A percentile compares a stretch with the other conserved stretches of the same genome.
Evolutionary conservation across 1,140 invertebrate genomes (phyloP).

Genomic region (Drosophila tropicalis): DNA sequence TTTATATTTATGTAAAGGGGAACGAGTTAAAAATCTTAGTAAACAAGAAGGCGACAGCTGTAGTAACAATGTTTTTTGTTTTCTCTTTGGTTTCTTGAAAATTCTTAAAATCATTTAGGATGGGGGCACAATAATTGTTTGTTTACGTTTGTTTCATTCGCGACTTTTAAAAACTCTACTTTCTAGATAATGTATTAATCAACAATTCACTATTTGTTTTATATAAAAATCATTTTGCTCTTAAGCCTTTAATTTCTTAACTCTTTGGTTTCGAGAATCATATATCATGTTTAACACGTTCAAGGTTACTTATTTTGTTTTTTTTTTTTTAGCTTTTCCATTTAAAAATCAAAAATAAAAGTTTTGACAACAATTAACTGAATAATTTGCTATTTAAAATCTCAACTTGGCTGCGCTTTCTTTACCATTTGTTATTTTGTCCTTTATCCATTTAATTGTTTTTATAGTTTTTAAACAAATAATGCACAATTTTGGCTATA

Average conservation of each 20-base stretch:
- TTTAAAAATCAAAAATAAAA: constrained; percentile 57
- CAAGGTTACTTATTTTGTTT: constrained; percentile 30
- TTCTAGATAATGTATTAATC: constrained; percentile 73
- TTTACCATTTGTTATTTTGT: not conserved
- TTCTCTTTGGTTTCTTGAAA: constrained; percentile 52
- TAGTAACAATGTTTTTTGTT: constrained; percentile 52
- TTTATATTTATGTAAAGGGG: not conserved
- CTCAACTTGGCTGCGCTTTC: constrained; percentile 28
- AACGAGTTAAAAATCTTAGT: not conserved
- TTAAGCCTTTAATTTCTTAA: constrained; percentile 42
- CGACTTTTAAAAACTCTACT: constrained; percentile 68
- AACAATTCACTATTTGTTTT: constrained; percentile 73
- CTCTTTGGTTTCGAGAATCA: constrained; percentile 71
- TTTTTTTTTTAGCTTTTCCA: constrained; percentile 1
- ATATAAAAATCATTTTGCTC: constrained; percentile 67
- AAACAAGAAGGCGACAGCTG: constrained; percentile 57
- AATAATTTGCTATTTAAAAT: constrained; percentile 79
- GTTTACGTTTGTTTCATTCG: not conserved
- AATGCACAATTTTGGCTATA: constrained; percentile 69
- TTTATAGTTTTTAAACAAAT: constrained; percentile 55
- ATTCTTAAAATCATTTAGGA: constrained; percentile 52
- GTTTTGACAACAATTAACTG: constrained; percentile 75
- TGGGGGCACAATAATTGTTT: constrained; percentile 26
- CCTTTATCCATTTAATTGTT: not conserved
- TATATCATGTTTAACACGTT: constrained; percentile 62